Conservation (phyloP, 2,113 vertebrate species). For the Charina bottae region DNA sequence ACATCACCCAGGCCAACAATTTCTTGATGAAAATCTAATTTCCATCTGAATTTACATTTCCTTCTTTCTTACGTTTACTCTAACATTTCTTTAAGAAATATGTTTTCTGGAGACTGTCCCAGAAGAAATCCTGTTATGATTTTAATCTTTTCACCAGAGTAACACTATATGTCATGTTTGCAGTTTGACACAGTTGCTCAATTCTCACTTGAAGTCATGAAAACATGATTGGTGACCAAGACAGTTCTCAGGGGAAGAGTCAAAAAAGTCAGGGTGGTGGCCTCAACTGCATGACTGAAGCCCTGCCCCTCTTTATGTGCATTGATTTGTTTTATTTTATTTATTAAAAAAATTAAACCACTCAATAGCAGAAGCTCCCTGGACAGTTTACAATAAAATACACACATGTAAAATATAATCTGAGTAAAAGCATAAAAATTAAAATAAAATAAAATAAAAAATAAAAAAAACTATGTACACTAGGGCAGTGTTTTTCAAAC, state of each 20-base stretch:
- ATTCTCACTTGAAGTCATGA: neutral
- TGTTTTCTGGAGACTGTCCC: neutral
- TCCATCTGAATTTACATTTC: neutral
- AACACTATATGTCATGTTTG: neutral
- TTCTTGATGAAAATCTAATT: neutral
- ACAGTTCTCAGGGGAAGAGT: neutral
- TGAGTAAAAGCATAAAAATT: neutral
- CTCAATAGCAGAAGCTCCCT: neutral
- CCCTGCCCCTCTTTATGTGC: neutral
- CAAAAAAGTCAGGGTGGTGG: neutral
- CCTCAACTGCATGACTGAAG: neutral
- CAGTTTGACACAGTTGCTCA: neutral
- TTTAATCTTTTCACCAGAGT: neutral
- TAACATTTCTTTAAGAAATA: neutral
- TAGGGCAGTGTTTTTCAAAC: neutral
- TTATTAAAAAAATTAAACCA: neutral
- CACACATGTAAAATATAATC: neutral
- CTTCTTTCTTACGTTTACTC: neutral
- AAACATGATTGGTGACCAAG: neutral
- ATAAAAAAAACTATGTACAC: neutral
- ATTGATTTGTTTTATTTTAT: neutral
- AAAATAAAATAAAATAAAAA: neutral
- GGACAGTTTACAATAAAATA: neutral
- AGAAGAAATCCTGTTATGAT: neutral
- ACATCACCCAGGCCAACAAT: neutral